Evolutionary conservation across 2,797 vertebrate species (phyloP).

Genomic region (Phalanger gymnotis): DNA sequence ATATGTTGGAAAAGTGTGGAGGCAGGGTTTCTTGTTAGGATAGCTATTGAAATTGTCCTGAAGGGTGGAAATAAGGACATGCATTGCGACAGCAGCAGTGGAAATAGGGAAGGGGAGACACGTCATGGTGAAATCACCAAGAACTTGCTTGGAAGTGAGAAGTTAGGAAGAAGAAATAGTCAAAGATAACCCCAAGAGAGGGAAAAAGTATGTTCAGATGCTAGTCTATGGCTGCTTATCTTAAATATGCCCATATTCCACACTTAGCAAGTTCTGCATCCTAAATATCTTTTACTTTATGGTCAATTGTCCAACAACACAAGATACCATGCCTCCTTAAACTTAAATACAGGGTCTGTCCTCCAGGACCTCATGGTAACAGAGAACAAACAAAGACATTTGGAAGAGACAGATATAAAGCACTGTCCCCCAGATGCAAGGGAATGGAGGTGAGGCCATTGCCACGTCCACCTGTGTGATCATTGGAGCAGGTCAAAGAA

Average conservation of each 20-base stretch:
- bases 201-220: background rate
- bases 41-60: background rate
- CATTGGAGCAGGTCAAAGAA: slow-evolving; percentile 51
- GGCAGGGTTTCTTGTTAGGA: background rate
- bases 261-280: background rate
- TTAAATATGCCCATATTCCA: background rate
- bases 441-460: slow-evolving; percentile 46
- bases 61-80: background rate
- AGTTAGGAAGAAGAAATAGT: slow-evolving; percentile 8
- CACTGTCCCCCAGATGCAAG: slow-evolving; percentile 45
- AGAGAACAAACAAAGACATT: slow-evolving; percentile 22
- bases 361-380: slow-evolving; percentile 13
- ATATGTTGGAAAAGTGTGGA: background rate
- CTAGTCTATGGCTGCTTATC: background rate
- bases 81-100: background rate
- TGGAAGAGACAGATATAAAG: background rate
- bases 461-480: slow-evolving; percentile 48
- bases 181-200: background rate
- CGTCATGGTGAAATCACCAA: background rate
- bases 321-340: background rate
- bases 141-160: background rate
- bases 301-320: background rate
- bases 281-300: background rate
- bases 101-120: background rate
- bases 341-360: background rate